Evolutionary conservation across 23 tunicate genomes (phyloP).

Genomic region (Halocynthia roretzi): DNA sequence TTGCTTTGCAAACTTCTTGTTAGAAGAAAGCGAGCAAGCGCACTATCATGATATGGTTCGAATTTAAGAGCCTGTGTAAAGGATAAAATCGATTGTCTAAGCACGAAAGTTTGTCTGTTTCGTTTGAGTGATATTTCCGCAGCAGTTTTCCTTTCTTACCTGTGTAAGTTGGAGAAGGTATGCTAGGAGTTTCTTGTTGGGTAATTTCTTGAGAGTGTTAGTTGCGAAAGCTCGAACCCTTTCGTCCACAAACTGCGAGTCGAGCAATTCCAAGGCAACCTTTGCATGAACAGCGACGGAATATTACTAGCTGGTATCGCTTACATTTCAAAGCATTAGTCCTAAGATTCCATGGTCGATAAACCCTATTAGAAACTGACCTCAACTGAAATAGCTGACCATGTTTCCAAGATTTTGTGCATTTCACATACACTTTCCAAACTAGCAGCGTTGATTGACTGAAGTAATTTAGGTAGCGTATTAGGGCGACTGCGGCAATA

Average conservation of each 20-base stretch:
- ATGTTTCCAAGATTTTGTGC: conserved; percentile 42
- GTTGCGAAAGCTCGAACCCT: conserved; percentile 78
- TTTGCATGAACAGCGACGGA: neutral
- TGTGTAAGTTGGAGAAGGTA: conserved; percentile 83
- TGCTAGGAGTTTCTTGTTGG: conserved; percentile 60
- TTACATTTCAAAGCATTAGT: too few species aligned
- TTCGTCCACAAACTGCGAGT: conserved; percentile 66
- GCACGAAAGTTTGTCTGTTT: neutral
- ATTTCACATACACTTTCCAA: conserved; percentile 61
- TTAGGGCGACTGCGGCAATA: conserved; percentile 58
- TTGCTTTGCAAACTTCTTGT: conserved; percentile 78
- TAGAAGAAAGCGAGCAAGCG: conserved; percentile 79
- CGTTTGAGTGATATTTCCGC: neutral
- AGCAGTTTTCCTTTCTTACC: conserved; percentile 17
- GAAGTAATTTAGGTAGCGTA: conserved; percentile 63
- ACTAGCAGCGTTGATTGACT: conserved; percentile 56
- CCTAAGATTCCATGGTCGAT: too few species aligned
- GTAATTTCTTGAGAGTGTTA: conserved; percentile 43
- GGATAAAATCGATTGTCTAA: neutral
- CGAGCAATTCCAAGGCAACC: conserved; percentile 83
- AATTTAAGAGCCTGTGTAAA: conserved; percentile 72
- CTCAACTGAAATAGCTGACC: conserved; percentile 78
- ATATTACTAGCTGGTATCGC: too few species aligned
- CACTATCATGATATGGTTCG: conserved; percentile 96
- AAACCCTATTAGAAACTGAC: conserved; percentile 6